Evolutionary conservation across 1,140 invertebrate genomes (phyloP).

Genomic region (Neelides sp.): DNA sequence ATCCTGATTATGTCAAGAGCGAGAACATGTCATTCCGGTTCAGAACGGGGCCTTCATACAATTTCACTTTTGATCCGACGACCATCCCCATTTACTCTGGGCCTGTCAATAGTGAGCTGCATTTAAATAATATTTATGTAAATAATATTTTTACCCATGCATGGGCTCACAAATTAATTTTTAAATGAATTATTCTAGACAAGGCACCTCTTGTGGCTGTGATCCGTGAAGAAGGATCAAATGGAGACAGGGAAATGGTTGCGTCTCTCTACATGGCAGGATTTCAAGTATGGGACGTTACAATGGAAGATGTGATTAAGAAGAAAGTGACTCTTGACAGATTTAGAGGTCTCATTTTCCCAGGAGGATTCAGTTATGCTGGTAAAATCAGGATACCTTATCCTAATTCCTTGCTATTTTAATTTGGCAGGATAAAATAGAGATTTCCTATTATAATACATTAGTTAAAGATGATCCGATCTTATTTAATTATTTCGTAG

Average conservation of each 20-base stretch:
- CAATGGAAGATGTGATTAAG: conserved; percentile 72
- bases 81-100: conserved; percentile 23
- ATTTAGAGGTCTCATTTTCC: conserved; percentile 84
- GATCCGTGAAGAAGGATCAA: conserved; percentile 89
- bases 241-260: conserved; percentile 95
- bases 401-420: background rate
- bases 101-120: background rate
- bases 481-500: conserved; percentile 37
- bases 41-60: conserved; percentile 48
- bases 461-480: background rate
- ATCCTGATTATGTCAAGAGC: conserved; percentile 58
- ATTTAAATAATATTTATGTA: conserved; percentile 4
- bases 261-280: conserved; percentile 81
- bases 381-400: conserved; percentile 39
- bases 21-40: conserved; percentile 52
- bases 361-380: conserved; percentile 95
- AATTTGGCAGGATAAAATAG: background rate
- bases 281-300: conserved; percentile 84
- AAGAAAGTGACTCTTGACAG: conserved; percentile 54
- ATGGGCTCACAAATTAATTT: background rate
- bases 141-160: background rate
- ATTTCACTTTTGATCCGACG: conserved; percentile 57
- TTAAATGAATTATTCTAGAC: conserved; percentile 3
- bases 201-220: conserved; percentile 63
- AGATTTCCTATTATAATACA: background rate